phyloP scores from a whole-genome alignment of 2,888 invertebrate genomes.

The Lasioglossum villosulum region DNA sequence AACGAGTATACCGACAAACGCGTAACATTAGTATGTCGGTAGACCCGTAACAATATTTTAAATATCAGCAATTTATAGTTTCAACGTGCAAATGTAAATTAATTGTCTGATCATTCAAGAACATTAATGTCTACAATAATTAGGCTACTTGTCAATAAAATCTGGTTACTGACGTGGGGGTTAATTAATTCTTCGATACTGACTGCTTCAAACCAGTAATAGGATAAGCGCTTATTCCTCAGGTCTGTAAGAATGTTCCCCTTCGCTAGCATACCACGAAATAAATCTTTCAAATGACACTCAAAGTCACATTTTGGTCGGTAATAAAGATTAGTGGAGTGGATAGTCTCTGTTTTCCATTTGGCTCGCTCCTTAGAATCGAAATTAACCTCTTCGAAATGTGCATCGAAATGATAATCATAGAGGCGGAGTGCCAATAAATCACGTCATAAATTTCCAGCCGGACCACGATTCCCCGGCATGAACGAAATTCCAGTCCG shows the following conservation, averaged over 20 bases:
- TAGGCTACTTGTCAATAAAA: too few relatives aligned
- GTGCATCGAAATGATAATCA: slow-evolving; percentile 49
- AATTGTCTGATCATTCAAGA: too few relatives aligned
- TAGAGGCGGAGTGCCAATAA: slow-evolving; percentile 39
- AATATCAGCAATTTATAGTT: not conserved
- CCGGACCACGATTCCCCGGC: slow-evolving; percentile 44
- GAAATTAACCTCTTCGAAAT: slow-evolving; percentile 33
- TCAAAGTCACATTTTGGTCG: not conserved
- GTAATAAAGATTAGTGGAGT: not conserved
- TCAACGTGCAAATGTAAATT: too few relatives aligned
- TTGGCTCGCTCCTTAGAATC: slow-evolving; percentile 31
- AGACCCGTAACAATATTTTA: too few relatives aligned
- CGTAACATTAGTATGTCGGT: too few relatives aligned
- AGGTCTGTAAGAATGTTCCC: not conserved
- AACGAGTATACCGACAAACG: too few relatives aligned
- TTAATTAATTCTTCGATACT: not conserved
- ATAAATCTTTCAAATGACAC: not conserved
- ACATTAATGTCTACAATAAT: too few relatives aligned
- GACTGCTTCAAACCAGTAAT: not conserved
- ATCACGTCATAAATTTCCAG: slow-evolving; percentile 51
- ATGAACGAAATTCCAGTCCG: slow-evolving; percentile 54
- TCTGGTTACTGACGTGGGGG: too few relatives aligned
- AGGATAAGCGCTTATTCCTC: not conserved
- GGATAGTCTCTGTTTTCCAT: not conserved
- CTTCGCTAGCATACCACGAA: not conserved